These are phyloP conservation scores for Chesias legatella DNA, from an alignment of 2,888 invertebrate genomes.

Conservation along the genomic window DNA sequence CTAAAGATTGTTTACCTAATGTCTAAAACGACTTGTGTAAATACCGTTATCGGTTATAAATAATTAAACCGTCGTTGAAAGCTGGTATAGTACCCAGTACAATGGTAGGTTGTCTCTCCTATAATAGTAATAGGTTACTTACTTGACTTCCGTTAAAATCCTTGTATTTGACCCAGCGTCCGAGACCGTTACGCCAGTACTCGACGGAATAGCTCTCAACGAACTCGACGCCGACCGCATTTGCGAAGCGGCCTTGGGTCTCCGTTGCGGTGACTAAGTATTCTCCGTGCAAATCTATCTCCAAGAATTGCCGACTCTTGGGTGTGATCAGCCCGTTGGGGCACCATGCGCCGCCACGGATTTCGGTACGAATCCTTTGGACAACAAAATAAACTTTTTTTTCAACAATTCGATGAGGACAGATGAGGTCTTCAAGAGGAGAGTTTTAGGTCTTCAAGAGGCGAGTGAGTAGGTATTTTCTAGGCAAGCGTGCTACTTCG, in stretches of 20 bases:
- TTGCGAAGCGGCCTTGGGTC: constrained; percentile 95
- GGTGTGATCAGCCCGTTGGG: constrained; percentile 89
- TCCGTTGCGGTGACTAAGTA: constrained; percentile 91
- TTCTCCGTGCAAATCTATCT: constrained; percentile 87
- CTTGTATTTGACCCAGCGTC: constrained; percentile 89
- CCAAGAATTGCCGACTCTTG: constrained; percentile 89
- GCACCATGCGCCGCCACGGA: constrained; percentile 96
- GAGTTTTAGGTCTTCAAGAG: too few species aligned
- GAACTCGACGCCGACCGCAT: constrained; percentile 93
- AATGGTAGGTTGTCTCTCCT: too few species aligned
- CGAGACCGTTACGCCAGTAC: constrained; percentile 86
- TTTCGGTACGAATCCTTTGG: constrained; percentile 89
- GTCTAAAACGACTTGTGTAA: too few species aligned
- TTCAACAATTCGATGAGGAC: neutral
- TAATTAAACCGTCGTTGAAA: too few species aligned
- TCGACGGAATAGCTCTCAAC: constrained; percentile 91
- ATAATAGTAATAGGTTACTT: constrained; percentile 37
- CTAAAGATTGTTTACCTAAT: too few species aligned
- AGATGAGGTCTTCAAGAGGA: too few species aligned
- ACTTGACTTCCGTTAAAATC: constrained; percentile 89
- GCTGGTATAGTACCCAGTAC: too few species aligned
- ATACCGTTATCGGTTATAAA: too few species aligned
- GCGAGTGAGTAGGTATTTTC: too few species aligned
- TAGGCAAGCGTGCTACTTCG: too few species aligned
- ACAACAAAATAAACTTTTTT: constrained; percentile 18